Conservation (phyloP, 2,888 invertebrate species). For the Ditula angustiorana region DNA sequence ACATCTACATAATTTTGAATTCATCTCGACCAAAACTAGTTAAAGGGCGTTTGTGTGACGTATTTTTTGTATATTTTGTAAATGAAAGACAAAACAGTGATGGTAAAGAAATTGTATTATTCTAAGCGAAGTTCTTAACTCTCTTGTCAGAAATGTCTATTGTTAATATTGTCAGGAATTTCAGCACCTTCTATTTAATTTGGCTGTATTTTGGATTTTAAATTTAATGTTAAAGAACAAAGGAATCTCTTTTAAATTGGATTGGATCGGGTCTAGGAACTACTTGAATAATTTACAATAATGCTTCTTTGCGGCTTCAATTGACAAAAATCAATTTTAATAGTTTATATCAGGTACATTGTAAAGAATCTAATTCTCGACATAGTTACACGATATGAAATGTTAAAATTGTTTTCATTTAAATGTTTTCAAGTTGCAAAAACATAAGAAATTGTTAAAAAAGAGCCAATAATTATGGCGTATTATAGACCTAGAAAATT, state of each 20-base stretch:
- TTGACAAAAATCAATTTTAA: no score
- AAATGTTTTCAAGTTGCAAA: no score
- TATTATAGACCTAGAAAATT: no score
- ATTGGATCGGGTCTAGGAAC: no score
- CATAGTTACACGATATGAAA: no score
- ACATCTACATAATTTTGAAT: constrained; percentile 11
- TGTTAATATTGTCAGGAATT: constrained; percentile 44
- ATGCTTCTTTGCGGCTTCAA: neutral
- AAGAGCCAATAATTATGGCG: no score
- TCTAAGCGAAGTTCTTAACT: constrained; percentile 20
- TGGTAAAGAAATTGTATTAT: constrained; percentile 40
- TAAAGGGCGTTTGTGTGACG: constrained; percentile 43
- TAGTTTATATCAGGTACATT: no score
- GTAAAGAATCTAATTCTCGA: no score
- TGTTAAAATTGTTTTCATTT: no score
- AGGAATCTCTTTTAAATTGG: constrained; percentile 6
- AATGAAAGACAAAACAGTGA: constrained; percentile 76
- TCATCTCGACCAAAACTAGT: constrained; percentile 50
- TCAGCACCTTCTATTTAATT: neutral
- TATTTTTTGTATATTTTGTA: constrained; percentile 73
- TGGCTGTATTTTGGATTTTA: neutral
- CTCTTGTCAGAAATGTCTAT: constrained; percentile 18
- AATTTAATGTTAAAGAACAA: neutral
- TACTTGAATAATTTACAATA: neutral
- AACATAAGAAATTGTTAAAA: no score